Evolutionary conservation across 2,888 invertebrate species (phyloP), one percentile per base, ranked within the genome.

Genomic region (Matsumyia berberina): DNA sequence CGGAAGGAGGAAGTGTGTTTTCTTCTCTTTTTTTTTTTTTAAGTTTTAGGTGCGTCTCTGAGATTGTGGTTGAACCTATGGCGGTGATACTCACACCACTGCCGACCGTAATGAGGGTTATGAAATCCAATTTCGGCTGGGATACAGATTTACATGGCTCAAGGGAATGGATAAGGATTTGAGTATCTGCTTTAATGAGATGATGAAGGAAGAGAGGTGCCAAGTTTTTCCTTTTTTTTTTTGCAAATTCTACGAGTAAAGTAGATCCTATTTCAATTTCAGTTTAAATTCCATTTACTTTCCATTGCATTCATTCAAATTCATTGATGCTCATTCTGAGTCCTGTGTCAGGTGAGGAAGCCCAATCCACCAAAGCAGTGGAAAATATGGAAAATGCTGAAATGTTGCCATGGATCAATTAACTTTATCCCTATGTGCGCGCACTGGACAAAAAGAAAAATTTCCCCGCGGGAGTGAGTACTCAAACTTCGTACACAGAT

Each of bases 351-450:
- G 35, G 35, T 35, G 33, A 17, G 46, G 12, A 35, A 35, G 5
- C 9, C 24, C n/a, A 42, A 42, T 12, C 17, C 24, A 11, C 4
- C n/a, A 1, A 49, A 29, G 9, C 29, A 66, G 31, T 57, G 49
- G 49, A 58, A 76, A 60, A 58, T 44, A 4, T 4, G 31, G 11
- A 46, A 39, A 58, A 49, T 33, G 51, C 69, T 33, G 31, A 60
- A 67, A 51, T 58, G 12, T 58, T 49, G 51, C 60, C 69, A 60
- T 39, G 77, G 77, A 77, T 69, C 69, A 69, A 66, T 66, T 66
- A 66, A 39, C 15, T 69, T 42, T 37, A 58, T 49, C 39, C 49
- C 67, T 8, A 29, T 39, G 31, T 39, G 39, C 29, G 31, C 33
- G 8, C 19, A n/a, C 15, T 42, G 51, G 24, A 19, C 17, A 19